A percentile compares a stretch with the other conserved stretches of the same genome.
These are phyloP conservation scores for Nanorana parkeri DNA, from an alignment of 2,113 vertebrate species.

Conservation along the genomic window DNA sequence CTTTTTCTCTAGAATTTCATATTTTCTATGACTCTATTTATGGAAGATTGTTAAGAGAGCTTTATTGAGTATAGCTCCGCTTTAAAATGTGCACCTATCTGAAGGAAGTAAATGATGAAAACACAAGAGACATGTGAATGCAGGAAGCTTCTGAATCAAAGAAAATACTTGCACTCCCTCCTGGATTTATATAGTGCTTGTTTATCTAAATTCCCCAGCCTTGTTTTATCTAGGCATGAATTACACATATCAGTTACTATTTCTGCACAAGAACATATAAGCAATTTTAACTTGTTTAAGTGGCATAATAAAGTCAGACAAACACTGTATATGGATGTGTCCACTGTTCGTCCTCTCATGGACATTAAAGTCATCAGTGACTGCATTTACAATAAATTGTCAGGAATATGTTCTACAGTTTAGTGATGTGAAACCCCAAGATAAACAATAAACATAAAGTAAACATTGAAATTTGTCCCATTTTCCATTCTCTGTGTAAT, in stretches of 20 bases:
- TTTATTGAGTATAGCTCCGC: too few species aligned
- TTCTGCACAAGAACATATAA: neutral
- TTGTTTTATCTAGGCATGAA: too few species aligned
- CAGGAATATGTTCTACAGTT: constrained; percentile 15
- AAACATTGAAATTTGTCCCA: constrained; percentile 37
- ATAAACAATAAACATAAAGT: constrained; percentile 28
- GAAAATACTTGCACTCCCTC: too few species aligned
- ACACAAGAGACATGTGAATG: too few species aligned
- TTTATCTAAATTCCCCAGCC: too few species aligned
- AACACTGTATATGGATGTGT: constrained; percentile 9
- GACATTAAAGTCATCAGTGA: constrained; percentile 8
- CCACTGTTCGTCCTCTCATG: neutral
- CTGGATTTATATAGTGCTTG: too few species aligned
- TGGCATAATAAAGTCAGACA: constrained; percentile 14
- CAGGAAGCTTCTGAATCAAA: too few species aligned
- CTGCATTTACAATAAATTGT: constrained; percentile 18
- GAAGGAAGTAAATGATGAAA: too few species aligned
- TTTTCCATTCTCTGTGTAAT: constrained; percentile 19
- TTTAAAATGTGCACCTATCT: too few species aligned
- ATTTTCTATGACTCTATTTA: too few species aligned
- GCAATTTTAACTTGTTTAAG: neutral
- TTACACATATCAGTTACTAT: constrained; percentile 4
- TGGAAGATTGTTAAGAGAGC: too few species aligned
- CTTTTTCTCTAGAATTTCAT: too few species aligned
- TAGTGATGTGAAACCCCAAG: constrained; percentile 18